A percentile compares a stretch with the other conserved stretches of the same genome.
phyloP scores from a whole-genome alignment of 2,113 vertebrate genomes.

The Otolemur garnettii region DNA sequence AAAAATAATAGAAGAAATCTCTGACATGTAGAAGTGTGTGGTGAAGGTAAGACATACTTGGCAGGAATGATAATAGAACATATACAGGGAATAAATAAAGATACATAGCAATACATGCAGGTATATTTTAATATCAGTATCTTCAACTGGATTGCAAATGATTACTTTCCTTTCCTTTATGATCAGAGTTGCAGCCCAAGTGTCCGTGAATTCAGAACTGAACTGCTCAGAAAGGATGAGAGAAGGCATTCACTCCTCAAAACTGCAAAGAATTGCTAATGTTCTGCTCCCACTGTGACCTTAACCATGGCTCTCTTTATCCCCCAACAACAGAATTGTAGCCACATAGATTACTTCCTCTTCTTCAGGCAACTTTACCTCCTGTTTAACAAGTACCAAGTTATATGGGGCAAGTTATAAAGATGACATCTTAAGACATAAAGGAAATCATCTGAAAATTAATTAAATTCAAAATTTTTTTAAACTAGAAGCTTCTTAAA shows the following conservation, averaged over 20 bases:
- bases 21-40: background rate
- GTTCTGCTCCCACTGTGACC: background rate
- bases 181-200: background rate
- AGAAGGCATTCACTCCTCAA: background rate
- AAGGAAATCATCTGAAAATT: slow-evolving; percentile 46
- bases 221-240: background rate
- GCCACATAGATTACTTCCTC: background rate
- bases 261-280: background rate
- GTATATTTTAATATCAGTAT: background rate
- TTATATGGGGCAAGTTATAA: background rate
- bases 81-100: background rate
- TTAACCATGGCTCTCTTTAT: background rate
- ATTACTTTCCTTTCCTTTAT: background rate
- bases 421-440: background rate
- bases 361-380: background rate
- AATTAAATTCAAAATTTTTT: background rate
- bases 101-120: background rate
- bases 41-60: background rate
- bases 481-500: slow-evolving; percentile 43
- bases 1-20: background rate
- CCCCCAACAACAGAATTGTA: background rate
- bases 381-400: background rate
- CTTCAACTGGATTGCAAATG: background rate
- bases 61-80: background rate
- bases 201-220: background rate